Evolutionary conservation across 2,888 invertebrate genomes (phyloP), one percentile per base, ranked within the genome.

Genomic region (Baccha elongata): DNA sequence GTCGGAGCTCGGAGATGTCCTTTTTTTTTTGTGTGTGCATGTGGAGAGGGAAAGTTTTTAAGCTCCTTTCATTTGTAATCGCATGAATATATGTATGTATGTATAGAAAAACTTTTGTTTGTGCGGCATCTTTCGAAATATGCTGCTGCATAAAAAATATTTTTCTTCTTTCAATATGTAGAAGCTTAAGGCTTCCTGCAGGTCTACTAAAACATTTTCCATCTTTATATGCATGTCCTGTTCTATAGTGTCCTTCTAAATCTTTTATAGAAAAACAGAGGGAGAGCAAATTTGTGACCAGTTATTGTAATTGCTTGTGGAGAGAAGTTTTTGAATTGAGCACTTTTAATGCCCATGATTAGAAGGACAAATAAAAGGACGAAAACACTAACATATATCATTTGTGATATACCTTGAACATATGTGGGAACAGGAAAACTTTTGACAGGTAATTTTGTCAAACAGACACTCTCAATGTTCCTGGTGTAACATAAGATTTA

Each of bases 61-160:
- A 83, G 76, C 83, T 83, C 42, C 83, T 76, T 83, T 76, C 76
- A 64, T 76, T 83, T 76, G 76, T 83, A 83, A 83, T 83, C 76
- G 76, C 72, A 83, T 76, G 83, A 83, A 83, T 83, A 83, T 83
- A 23, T 40, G 23, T 58, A 6, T 40, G 15, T 55, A 68, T 68
- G 50, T 64, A 68, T 62, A 72, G 53, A 21, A 68, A 83, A 83
- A 58, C 26, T 73, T 73, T 83, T 74, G 52, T 78, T 65, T 71
- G 62, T 71, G 60, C 53, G 62, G 50, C 74, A 44, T 64, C 44
- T 44, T 75, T 75, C 46, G 60, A 75, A 81, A 75, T 81, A 81
- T 75, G 71, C 53, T 53, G 23, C 21, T 50, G 21, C 35, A n/a
- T 40, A 23, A 35, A 48, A 71, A 64, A 48, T 62, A 64, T 50